A percentile compares a stretch with the other conserved stretches of the same genome.
These are phyloP conservation scores for Synergus laeviventris DNA, from an alignment of 2,888 invertebrate species.

Conservation along the genomic window DNA sequence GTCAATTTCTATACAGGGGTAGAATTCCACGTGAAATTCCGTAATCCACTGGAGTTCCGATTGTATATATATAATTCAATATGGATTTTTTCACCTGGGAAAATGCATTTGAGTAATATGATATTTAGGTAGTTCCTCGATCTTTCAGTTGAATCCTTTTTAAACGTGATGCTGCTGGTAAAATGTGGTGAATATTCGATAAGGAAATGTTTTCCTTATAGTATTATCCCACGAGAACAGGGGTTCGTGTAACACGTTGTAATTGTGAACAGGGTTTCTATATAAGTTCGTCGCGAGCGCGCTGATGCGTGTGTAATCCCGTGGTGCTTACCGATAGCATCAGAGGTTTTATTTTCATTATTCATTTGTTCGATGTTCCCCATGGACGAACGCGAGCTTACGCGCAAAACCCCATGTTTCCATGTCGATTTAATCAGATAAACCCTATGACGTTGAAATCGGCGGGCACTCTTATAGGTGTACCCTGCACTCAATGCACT, in stretches of 20 bases:
- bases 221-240: not conserved
- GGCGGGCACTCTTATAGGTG: slow-evolving; percentile 20
- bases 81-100: no score
- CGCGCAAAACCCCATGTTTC: slow-evolving; percentile 74
- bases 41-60: no score
- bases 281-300: slow-evolving; percentile 69
- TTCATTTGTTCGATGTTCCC: slow-evolving; percentile 73
- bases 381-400: slow-evolving; percentile 65
- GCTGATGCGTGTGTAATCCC: slow-evolving; percentile 74
- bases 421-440: slow-evolving; percentile 75
- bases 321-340: slow-evolving; percentile 73
- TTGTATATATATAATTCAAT: no score
- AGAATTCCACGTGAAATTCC: no score
- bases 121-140: no score
- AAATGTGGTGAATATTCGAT: not conserved
- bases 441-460: slow-evolving; percentile 64
- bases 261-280: not conserved
- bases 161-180: not conserved
- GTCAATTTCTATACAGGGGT: no score
- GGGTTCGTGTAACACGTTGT: not conserved
- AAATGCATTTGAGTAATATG: no score
- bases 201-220: not conserved
- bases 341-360: slow-evolving; percentile 75
- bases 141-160: no score
- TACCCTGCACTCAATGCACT: not conserved